Evolutionary conservation across 2,797 vertebrate genomes (phyloP), one percentile per base, ranked within the genome.

Genomic region (Propithecus perrieri): DNA sequence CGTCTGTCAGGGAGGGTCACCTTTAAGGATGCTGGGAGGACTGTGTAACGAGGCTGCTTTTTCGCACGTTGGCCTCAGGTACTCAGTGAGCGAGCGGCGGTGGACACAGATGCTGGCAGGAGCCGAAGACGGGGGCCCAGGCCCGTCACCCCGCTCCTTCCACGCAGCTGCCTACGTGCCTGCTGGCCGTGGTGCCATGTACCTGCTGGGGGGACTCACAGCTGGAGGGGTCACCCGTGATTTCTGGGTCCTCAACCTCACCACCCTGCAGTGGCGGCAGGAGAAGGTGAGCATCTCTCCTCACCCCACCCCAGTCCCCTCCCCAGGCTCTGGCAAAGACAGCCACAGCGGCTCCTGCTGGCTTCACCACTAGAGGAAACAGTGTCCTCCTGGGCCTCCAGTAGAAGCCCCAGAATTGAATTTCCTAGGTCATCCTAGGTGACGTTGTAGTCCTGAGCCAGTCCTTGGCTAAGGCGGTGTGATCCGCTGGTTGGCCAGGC

Each of bases 31-130:
- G 53, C 28, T 61, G 76, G 35, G 41, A 13, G 33, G 41, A 75
- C 24, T 33, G 50, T 15, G 43, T 7, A 43, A 1, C 57, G 48
- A 88, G 53, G 48, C 63, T 79, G 38, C 15, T 43, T 4, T 41
- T 74, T 46, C 55, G n/a, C 17, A 0, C 81, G 61, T 74, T 38
- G 94, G 59, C 5, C 24, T 1, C 97, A 99, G 99, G 95, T 99
- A 99, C 97, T 99, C 99, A 35, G 98, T 99, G 26, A 97, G 98
- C 0, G 99, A 99, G 83, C 98, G 97, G 15, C 99, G 99, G 33
- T 99, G 99, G 99, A 99, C 99, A 22, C 99, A 99, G 98, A 99
- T 99, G 99, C 98, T 99, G 98, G 99, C 99, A 0, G 99, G 99
- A 71, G 99, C 99, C 0, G 98, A 98, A 74, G 99, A 99, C 18